Evolutionary conservation across 2,113 vertebrate genomes (phyloP).

Genomic region (Melospiza georgiana): DNA sequence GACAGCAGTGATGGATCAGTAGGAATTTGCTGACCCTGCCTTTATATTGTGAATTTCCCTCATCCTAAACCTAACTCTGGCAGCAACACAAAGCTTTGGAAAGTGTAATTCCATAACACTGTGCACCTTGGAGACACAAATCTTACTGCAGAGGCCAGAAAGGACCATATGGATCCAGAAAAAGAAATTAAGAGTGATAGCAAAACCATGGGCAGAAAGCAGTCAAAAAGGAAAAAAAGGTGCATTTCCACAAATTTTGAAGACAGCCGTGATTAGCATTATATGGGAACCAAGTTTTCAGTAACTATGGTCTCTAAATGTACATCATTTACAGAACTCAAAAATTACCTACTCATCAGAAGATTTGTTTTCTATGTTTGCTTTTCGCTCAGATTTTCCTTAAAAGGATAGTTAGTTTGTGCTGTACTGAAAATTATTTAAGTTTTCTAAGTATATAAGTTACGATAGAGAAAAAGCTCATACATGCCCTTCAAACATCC

Average conservation of each 20-base stretch:
- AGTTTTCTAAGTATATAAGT: background rate
- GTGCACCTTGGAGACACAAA: background rate
- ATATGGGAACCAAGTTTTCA: background rate
- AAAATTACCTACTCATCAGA: background rate
- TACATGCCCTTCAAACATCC: background rate
- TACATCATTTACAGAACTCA: background rate
- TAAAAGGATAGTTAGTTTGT: background rate
- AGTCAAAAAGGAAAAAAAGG: background rate
- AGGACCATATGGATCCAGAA: background rate
- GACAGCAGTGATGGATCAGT: background rate
- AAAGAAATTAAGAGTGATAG: background rate
- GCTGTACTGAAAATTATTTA: background rate
- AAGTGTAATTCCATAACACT: background rate
- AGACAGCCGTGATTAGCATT: background rate
- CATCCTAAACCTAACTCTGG: background rate
- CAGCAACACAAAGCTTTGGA: background rate
- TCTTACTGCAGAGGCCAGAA: background rate
- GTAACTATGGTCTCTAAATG: background rate
- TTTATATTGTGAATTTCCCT: background rate
- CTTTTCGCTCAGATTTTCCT: background rate
- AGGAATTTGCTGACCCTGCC: background rate
- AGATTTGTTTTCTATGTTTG: background rate
- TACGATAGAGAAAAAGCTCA: background rate
- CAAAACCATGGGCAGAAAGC: background rate
- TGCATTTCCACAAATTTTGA: background rate